phyloP scores from a whole-genome alignment of 2,888 invertebrate species.

The Fragum sueziense region DNA sequence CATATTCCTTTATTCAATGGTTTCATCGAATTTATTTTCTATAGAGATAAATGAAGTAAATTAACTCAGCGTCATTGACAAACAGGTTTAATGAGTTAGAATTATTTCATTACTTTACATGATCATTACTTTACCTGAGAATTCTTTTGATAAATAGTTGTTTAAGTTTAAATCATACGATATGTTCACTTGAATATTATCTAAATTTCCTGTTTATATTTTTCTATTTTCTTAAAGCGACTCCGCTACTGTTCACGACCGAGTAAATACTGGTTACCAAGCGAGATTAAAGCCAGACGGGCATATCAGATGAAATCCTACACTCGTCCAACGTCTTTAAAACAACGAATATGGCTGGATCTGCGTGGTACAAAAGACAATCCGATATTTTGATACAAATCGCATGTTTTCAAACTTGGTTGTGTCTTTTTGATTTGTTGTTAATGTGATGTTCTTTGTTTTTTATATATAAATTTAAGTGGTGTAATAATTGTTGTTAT shows the following conservation, averaged over 20 bases:
- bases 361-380: constrained; percentile 6
- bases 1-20: not conserved
- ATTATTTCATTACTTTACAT: too few species aligned
- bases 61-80: not conserved
- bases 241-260: not conserved
- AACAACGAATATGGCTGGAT: not conserved
- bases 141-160: too few species aligned
- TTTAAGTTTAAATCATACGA: too few species aligned
- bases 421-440: too few species aligned
- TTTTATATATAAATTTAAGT: too few species aligned
- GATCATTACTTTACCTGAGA: too few species aligned
- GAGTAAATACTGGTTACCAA: not conserved
- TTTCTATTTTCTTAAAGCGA: not conserved
- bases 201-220: too few species aligned
- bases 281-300: not conserved
- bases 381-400: not conserved
- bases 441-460: too few species aligned
- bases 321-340: not conserved
- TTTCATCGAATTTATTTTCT: not conserved
- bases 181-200: too few species aligned
- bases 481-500: too few species aligned
- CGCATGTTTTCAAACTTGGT: too few species aligned
- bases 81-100: not conserved
- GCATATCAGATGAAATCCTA: not conserved
- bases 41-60: not conserved